Evolutionary conservation across 2,888 invertebrate species (phyloP), one percentile per base, ranked within the genome.

Genomic region (Pyrgus malvae): DNA sequence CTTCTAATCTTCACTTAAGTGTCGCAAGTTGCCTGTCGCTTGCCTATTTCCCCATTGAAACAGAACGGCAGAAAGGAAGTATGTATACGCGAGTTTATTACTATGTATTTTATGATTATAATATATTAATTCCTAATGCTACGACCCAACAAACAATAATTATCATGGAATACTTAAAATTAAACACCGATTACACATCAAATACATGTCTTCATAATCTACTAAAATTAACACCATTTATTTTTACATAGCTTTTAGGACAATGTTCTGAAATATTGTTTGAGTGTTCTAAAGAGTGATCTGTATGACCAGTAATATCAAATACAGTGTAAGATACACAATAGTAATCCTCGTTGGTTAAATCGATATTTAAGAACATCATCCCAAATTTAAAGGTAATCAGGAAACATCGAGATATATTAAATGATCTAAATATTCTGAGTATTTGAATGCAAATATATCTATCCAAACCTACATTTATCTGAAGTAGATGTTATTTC

Each of bases 161-260:
- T 33, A 67, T 62, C 69, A 75, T 76, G 79, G 75, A 80, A 80
- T 79, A 73, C 65, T 64, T 70, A 70, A 67, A 62, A 60, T 72
- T 67, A 69, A 72, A 74, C 68, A 72, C 60, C 66, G 57, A 70
- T 64, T 68, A 62, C 66, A 70, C 65, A 70, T 61, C 61, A 66
- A 70, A 71, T 66, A 66, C 69, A 74, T 78, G 77, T 76, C 77
- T 79, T 76, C 70, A 66, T 69, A 61, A 66, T 62, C 59, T 63
- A 61, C 56, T 62, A 61, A 59, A 50, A 29, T 3, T 46, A 46
- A 16, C n/a, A n/a, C n/a, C n/a, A 9, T 8, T 38, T 44, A 44
- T 19, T 12, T 44, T 27, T 17, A 40, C 45, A 37, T 25, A n/a
- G 16, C n/a, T 21, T 16, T 25, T 19, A 25, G 27, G 35, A 35